phyloP scores from a whole-genome alignment of 1,140 invertebrate genomes.

The Glomeris maerens region DNA sequence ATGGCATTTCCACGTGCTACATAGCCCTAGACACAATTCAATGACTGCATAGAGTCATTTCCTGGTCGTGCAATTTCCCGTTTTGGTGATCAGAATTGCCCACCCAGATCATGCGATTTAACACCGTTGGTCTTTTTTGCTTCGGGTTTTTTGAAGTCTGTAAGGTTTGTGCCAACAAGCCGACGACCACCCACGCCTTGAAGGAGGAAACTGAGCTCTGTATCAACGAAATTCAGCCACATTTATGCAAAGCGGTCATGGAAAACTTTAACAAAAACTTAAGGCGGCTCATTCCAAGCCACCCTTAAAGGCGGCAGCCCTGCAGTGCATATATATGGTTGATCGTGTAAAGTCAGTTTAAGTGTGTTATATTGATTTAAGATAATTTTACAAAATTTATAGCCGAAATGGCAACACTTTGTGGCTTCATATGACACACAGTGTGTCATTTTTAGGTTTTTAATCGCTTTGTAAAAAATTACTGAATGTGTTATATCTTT shows the following conservation, averaged over 20 bases:
- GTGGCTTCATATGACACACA: no score
- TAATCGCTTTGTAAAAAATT: no score
- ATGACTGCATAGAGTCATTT: constrained; percentile 9
- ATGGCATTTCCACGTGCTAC: not conserved
- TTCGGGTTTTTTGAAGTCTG: not conserved
- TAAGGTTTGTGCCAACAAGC: constrained; percentile 12
- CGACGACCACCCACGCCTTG: constrained; percentile 9
- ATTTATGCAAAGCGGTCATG: constrained; percentile 11
- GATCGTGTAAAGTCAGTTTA: no score
- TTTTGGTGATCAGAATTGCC: constrained; percentile 10
- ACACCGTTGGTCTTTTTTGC: not conserved
- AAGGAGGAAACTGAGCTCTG: constrained; percentile 12
- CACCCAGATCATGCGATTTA: not conserved
- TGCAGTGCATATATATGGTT: no score
- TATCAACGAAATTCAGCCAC: constrained; percentile 14
- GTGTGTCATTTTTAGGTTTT: no score
- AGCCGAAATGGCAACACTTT: no score
- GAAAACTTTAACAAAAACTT: constrained; percentile 6
- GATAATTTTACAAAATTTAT: no score
- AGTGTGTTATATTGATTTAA: no score
- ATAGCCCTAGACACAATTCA: not conserved
- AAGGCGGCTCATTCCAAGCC: no score
- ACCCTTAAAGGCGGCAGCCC: no score
- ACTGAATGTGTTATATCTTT: no score
- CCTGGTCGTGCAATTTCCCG: constrained; percentile 9